Conservation (phyloP, 2,888 invertebrate genomes). For the Tipula lateralis region DNA sequence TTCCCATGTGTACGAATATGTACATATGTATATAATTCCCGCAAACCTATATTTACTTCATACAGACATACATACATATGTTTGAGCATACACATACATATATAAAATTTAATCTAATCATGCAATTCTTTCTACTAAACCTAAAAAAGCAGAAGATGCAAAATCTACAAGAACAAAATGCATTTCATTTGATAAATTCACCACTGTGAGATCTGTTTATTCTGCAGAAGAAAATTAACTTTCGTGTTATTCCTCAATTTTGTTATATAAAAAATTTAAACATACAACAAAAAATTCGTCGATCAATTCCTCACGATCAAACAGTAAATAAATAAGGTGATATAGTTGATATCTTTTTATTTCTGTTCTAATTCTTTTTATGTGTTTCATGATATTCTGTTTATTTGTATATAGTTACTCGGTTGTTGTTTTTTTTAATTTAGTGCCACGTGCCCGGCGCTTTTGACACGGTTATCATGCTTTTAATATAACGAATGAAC, state of each 20-base stretch:
- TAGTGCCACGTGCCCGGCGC: background rate
- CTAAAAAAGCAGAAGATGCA: background rate
- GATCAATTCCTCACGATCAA: constrained; percentile 19
- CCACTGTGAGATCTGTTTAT: background rate
- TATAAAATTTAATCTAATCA: background rate
- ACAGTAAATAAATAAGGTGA: background rate
- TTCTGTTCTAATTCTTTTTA: background rate
- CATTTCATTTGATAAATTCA: background rate
- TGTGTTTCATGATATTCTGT: background rate
- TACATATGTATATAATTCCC: background rate
- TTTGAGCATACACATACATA: background rate
- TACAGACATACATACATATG: background rate
- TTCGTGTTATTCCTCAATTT: constrained; percentile 24
- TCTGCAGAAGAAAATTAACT: background rate
- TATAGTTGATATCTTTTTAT: constrained; percentile 24
- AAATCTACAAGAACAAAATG: background rate
- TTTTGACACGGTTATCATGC: background rate
- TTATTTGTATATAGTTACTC: background rate
- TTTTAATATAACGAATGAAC: background rate
- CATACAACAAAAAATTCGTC: background rate
- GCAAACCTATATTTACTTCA: background rate
- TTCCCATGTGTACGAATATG: background rate
- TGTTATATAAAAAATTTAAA: background rate
- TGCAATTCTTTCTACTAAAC: background rate
- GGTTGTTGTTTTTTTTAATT: background rate